A percentile compares a stretch with the other conserved stretches of the same genome.
Conservation (phyloP, 2,113 vertebrate species). For the Actinemys pallida region DNA sequence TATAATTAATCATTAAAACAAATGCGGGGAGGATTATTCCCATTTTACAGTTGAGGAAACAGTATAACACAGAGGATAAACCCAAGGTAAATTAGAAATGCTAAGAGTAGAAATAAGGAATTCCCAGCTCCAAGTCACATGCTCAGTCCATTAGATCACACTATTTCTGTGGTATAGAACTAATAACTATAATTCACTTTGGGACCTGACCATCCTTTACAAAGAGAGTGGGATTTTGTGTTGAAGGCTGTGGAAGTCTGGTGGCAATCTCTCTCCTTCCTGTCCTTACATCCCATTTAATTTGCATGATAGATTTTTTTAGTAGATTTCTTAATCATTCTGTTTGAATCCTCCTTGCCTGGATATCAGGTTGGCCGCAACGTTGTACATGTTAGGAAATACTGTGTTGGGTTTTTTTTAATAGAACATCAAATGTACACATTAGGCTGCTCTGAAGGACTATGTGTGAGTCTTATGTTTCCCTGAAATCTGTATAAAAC, state of each 20-base stretch:
- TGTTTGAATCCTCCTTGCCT: neutral
- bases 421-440: neutral
- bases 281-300: neutral
- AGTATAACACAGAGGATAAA: neutral
- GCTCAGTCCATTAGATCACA: neutral
- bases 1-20: neutral
- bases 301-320: neutral
- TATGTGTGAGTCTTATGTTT: neutral
- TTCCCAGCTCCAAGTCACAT: fast-evolving
- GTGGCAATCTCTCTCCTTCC: neutral
- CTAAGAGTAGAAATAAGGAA: fast-evolving
- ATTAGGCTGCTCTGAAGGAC: neutral
- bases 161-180: neutral
- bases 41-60: neutral
- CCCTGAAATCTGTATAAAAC: neutral
- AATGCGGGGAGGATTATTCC: neutral
- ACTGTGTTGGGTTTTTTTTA: neutral
- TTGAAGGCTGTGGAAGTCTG: neutral
- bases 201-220: neutral
- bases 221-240: neutral
- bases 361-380: neutral
- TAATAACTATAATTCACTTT: neutral
- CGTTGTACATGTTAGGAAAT: neutral
- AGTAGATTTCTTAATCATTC: neutral
- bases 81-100: neutral